Evolutionary conservation across 2,797 vertebrate species (phyloP).

Genomic region (Parauchenoglanis punctatus): DNA sequence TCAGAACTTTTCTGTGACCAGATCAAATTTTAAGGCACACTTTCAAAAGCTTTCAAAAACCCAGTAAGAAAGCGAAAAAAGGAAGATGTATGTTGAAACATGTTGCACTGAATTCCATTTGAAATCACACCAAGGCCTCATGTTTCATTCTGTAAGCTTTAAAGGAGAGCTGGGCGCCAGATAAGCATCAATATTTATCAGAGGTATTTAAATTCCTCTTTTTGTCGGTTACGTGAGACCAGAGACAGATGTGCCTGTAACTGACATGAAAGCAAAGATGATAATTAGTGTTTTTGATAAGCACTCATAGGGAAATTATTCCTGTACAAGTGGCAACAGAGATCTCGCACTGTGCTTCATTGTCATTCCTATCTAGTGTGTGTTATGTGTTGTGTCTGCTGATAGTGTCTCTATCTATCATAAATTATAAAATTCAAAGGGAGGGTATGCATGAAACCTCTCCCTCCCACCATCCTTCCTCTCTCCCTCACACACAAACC

Average conservation of each 20-base stretch:
- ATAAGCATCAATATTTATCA: slow-evolving; percentile 69
- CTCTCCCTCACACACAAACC: slow-evolving; percentile 20
- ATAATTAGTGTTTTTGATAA: slow-evolving; percentile 58
- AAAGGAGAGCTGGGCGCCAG: slow-evolving; percentile 59
- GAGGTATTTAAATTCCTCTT: slow-evolving; percentile 56
- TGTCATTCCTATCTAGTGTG: slow-evolving; percentile 45
- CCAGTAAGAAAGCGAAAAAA: slow-evolving; percentile 1
- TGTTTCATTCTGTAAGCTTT: slow-evolving; percentile 53
- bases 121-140: slow-evolving; percentile 38
- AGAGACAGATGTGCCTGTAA: slow-evolving; percentile 57
- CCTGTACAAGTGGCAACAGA: slow-evolving; percentile 61
- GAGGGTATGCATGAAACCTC: slow-evolving; percentile 31
- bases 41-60: background rate
- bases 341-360: slow-evolving; percentile 55
- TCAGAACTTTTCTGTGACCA: background rate
- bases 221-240: slow-evolving; percentile 57
- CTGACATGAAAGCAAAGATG: slow-evolving; percentile 59
- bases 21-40: background rate
- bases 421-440: slow-evolving; percentile 47
- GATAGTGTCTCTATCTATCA: slow-evolving; percentile 45
- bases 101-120: slow-evolving; percentile 28
- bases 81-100: slow-evolving; percentile 10
- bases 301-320: slow-evolving; percentile 56
- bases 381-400: slow-evolving; percentile 35
- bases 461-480: background rate